phyloP scores from a whole-genome alignment of 2,113 vertebrate species.

The Trochalopteron elliotii region DNA sequence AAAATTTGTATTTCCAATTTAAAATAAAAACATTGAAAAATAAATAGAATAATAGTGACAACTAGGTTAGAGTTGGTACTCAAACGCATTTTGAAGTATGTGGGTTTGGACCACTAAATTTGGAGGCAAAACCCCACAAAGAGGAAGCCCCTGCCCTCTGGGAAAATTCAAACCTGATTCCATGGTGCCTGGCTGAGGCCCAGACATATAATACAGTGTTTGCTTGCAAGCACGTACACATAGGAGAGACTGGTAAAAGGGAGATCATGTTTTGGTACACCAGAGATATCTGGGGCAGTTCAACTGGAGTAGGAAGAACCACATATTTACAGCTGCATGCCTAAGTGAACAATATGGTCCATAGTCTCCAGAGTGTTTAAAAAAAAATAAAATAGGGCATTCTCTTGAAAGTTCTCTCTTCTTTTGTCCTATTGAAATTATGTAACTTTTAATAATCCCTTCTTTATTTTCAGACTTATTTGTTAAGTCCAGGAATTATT shows the following conservation, averaged over 20 bases:
- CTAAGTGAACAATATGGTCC: not conserved
- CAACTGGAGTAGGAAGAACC: not conserved
- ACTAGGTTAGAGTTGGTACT: not conserved
- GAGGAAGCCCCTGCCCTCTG: not conserved
- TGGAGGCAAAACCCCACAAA: not conserved
- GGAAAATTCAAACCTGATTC: not conserved
- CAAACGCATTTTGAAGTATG: not conserved
- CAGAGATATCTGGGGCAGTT: not conserved
- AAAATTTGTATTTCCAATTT: not conserved
- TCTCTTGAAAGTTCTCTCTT: not conserved
- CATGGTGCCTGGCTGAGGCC: not conserved
- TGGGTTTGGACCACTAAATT: not conserved
- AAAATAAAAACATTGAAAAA: not conserved
- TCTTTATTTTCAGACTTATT: constrained; percentile 58
- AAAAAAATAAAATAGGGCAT: not conserved
- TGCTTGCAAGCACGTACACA: not conserved
- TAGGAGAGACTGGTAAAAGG: not conserved
- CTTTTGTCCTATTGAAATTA: constrained; percentile 52
- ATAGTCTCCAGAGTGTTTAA: not conserved
- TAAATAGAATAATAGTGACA: not conserved
- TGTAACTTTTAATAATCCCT: constrained; percentile 62
- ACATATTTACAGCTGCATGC: not conserved
- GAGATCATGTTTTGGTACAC: not conserved
- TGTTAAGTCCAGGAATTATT: constrained; percentile 63
- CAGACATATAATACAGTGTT: not conserved